A percentile compares a stretch with the other conserved stretches of the same genome.
Evolutionary conservation across 2,113 vertebrate genomes (phyloP).

Genomic region (Nannospalax galili): DNA sequence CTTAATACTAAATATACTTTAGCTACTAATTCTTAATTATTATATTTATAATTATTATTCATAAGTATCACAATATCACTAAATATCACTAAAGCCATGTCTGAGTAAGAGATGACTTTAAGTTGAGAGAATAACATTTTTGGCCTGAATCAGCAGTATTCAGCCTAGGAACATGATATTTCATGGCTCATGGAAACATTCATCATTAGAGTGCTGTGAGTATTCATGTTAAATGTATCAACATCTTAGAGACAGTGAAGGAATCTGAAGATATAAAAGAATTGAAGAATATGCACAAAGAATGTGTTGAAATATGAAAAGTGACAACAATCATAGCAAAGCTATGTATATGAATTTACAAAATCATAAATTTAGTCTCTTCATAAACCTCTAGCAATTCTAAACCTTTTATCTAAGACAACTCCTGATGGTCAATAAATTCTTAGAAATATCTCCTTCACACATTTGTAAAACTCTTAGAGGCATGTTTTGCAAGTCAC

Average conservation of each 20-base stretch:
- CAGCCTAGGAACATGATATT: background rate
- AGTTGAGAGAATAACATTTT: background rate
- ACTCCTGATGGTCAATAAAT: constrained; percentile 41
- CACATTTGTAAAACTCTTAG: constrained; percentile 51
- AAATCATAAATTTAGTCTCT: constrained; percentile 4
- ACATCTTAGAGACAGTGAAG: background rate
- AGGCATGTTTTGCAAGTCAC: constrained; percentile 56
- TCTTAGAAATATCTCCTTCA: constrained; percentile 47
- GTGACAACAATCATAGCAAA: background rate
- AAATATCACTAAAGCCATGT: background rate
- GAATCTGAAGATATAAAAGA: background rate
- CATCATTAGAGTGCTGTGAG: background rate
- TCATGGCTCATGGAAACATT: constrained; percentile 36
- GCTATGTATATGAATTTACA: background rate
- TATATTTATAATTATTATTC: constrained; percentile 39
- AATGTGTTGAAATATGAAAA: background rate
- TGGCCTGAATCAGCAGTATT: background rate
- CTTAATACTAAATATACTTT: constrained; percentile 49
- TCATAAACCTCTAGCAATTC: background rate
- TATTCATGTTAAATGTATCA: constrained; percentile 39
- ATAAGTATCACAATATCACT: constrained; percentile 19
- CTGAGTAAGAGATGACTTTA: background rate
- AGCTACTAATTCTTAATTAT: constrained; percentile 16
- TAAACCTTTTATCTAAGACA: constrained; percentile 49
- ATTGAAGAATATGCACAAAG: background rate